Conservation (phyloP, 1,140 invertebrate species). For the Hyposmocoma kahamanoa region DNA sequence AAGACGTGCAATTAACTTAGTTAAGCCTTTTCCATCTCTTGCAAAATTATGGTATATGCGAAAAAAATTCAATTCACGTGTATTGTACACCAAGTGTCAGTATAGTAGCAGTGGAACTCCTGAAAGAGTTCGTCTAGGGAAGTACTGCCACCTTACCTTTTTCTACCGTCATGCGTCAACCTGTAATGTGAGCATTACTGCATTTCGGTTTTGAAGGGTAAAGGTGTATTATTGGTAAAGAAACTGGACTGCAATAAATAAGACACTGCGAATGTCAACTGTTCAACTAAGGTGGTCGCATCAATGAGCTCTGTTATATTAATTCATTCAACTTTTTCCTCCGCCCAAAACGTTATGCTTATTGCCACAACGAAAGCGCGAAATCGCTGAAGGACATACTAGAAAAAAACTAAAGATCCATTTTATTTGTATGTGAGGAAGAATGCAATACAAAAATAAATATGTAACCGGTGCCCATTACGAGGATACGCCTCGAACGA, state of each 20-base stretch:
- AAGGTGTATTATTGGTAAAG: not conserved
- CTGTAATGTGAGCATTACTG: not conserved
- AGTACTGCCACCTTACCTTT: no score
- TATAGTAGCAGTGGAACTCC: no score
- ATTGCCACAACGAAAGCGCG: constrained; percentile 62
- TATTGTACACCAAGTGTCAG: no score
- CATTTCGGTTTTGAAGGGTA: not conserved
- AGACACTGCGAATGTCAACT: not conserved
- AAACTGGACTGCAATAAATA: not conserved
- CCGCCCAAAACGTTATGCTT: not conserved
- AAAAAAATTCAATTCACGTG: no score
- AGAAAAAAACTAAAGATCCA: constrained; percentile 48
- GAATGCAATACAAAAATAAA: constrained; percentile 67
- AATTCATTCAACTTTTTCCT: not conserved
- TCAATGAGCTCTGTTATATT: not conserved
- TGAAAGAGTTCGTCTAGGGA: no score
- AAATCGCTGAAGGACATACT: constrained; percentile 45
- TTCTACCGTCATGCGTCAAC: no score
- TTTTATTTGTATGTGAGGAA: constrained; percentile 68
- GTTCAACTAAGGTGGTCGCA: not conserved
- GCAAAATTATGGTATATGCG: no score
- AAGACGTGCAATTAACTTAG: no score
- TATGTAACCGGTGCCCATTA: constrained; percentile 63
- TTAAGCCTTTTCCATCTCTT: no score
- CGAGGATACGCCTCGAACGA: constrained; percentile 57